Conservation (phyloP, 2,888 invertebrate genomes). For the Dryococelus australis region DNA sequence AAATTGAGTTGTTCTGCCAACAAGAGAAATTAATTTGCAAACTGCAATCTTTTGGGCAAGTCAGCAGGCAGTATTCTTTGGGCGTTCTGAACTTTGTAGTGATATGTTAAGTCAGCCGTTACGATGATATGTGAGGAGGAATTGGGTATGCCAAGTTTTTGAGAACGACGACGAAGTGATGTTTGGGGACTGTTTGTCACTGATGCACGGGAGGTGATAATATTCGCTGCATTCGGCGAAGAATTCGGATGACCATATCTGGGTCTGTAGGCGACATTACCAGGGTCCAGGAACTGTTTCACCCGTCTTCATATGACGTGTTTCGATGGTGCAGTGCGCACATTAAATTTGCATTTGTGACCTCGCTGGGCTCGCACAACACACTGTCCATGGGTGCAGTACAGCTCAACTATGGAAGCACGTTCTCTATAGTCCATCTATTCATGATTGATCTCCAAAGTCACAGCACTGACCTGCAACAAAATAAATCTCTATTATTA, state of each 20-base stretch:
- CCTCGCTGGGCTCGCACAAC: neutral
- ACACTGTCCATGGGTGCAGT: neutral
- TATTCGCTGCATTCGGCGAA: neutral
- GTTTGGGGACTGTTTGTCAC: neutral
- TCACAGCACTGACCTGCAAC: neutral
- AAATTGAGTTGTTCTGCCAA: neutral
- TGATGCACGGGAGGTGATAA: neutral
- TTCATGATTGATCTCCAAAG: neutral
- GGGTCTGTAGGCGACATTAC: neutral
- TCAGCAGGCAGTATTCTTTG: neutral
- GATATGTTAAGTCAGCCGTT: constrained; percentile 3
- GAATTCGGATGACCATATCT: neutral
- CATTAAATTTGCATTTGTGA: neutral
- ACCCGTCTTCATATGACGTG: neutral
- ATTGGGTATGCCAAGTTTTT: neutral
- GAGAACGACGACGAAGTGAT: neutral
- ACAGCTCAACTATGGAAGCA: neutral
- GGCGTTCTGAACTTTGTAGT: neutral
- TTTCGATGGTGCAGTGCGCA: neutral
- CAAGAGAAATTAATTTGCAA: neutral
- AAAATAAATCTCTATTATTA: neutral
- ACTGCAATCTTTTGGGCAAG: neutral
- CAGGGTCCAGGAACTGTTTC: neutral
- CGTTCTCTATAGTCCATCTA: neutral
- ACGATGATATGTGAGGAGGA: neutral